Evolutionary conservation across 2,888 invertebrate genomes (phyloP).

Genomic region (Graphium colonna): DNA sequence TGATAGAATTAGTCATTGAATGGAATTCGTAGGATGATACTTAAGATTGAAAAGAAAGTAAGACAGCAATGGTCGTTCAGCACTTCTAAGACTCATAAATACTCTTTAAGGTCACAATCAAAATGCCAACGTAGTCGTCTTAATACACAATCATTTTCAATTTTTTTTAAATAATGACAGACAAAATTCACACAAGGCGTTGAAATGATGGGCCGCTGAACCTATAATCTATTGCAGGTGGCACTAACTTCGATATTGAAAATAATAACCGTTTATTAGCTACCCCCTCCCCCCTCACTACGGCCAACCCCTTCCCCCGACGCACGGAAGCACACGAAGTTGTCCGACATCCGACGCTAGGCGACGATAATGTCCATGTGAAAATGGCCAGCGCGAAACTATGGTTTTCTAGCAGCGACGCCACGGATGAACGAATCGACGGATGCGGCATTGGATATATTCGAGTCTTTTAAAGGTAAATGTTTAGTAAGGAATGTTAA

Average conservation of each 20-base stretch:
- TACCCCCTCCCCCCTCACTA: slow-evolving; percentile 18
- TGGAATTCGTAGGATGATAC: too few relatives aligned
- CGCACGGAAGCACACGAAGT: slow-evolving; percentile 67
- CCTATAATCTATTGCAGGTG: neutral
- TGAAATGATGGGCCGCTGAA: neutral
- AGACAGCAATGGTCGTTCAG: too few relatives aligned
- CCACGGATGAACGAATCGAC: neutral
- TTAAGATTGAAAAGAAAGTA: too few relatives aligned
- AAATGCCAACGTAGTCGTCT: too few relatives aligned
- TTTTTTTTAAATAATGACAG: too few relatives aligned
- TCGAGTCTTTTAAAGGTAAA: too few relatives aligned
- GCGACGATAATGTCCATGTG: slow-evolving; percentile 63
- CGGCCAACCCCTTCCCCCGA: slow-evolving; percentile 21
- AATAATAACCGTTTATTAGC: slow-evolving; percentile 42
- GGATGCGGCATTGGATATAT: neutral
- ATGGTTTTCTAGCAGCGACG: slow-evolving; percentile 34
- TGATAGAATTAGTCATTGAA: too few relatives aligned
- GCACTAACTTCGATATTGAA: slow-evolving; percentile 29
- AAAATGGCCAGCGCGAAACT: slow-evolving; percentile 60
- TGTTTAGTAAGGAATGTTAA: too few relatives aligned
- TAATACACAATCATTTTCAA: too few relatives aligned
- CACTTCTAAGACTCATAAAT: too few relatives aligned
- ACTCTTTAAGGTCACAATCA: too few relatives aligned
- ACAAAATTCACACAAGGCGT: too few relatives aligned
- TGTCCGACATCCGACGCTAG: slow-evolving; percentile 55